Conservation (phyloP, 2,113 vertebrate species). For the Phyllostomus discolor region DNA sequence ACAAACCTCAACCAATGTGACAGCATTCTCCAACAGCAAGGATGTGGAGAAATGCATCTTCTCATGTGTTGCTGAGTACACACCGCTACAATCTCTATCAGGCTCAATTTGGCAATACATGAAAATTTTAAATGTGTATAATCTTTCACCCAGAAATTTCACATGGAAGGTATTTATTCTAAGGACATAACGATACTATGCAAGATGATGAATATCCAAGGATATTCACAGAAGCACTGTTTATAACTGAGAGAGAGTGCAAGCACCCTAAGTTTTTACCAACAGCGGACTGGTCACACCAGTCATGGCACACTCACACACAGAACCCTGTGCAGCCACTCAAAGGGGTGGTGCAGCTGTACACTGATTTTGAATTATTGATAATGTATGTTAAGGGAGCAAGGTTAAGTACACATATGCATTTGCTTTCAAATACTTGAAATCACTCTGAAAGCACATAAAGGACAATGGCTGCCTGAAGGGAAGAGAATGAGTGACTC, state of each 20-base stretch:
- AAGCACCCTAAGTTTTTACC: not conserved
- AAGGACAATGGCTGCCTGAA: not conserved
- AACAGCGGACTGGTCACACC: not conserved
- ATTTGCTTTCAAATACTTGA: not conserved
- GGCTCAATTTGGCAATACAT: not conserved
- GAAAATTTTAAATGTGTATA: not conserved
- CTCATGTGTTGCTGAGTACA: not conserved
- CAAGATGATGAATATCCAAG: not conserved
- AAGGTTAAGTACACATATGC: not conserved
- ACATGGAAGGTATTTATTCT: not conserved
- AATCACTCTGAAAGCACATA: not conserved
- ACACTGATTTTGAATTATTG: not conserved
- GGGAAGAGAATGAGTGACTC: not conserved
- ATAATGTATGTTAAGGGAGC: not conserved
- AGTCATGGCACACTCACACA: not conserved
- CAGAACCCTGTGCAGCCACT: not conserved
- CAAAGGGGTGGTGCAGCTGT: not conserved
- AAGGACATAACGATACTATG: not conserved
- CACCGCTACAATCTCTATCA: not conserved
- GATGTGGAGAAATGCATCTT: not conserved
- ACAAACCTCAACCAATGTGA: not conserved
- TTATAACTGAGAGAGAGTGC: not conserved
- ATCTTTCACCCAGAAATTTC: not conserved
- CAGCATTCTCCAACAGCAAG: not conserved
- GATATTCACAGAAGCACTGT: not conserved